Evolutionary conservation across 1,140 invertebrate species (phyloP).

Genomic region (Bombus sibiricus): DNA sequence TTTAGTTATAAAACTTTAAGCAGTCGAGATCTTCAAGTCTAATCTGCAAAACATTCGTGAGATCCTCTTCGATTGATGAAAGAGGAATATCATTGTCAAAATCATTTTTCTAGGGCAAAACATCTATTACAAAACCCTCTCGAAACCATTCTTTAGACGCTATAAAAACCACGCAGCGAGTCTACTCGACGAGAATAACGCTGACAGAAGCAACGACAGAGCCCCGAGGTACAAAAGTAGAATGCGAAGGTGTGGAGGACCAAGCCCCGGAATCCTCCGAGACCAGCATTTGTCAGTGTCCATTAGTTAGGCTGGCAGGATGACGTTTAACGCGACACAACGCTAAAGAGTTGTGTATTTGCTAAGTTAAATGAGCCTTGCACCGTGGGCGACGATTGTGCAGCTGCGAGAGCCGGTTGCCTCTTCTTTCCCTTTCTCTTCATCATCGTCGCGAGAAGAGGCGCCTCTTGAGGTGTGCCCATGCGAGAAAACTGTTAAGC

Average conservation of each 20-base stretch:
- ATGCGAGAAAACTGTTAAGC: conserved; percentile 67
- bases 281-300: conserved; percentile 70
- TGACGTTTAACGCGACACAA: conserved; percentile 68
- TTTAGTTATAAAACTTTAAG: too few relatives aligned
- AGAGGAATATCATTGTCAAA: not conserved
- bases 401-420: conserved; percentile 59
- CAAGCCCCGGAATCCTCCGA: conserved; percentile 42
- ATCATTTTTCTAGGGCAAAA: not conserved
- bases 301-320: conserved; percentile 59
- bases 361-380: conserved; percentile 70
- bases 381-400: conserved; percentile 69
- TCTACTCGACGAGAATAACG: not conserved
- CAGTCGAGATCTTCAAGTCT: too few relatives aligned
- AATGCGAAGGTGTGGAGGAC: conserved; percentile 37
- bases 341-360: conserved; percentile 74
- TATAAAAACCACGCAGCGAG: not conserved
- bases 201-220: not conserved
- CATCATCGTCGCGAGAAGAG: conserved; percentile 39
- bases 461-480: conserved; percentile 66
- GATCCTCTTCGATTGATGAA: too few relatives aligned
- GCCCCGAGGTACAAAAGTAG: conserved; percentile 12
- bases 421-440: not conserved
- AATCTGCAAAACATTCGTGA: too few relatives aligned
- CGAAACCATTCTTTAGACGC: not conserved
- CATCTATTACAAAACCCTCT: not conserved